phyloP scores from a whole-genome alignment of 2,888 invertebrate genomes.

The Proisotoma minuta region DNA sequence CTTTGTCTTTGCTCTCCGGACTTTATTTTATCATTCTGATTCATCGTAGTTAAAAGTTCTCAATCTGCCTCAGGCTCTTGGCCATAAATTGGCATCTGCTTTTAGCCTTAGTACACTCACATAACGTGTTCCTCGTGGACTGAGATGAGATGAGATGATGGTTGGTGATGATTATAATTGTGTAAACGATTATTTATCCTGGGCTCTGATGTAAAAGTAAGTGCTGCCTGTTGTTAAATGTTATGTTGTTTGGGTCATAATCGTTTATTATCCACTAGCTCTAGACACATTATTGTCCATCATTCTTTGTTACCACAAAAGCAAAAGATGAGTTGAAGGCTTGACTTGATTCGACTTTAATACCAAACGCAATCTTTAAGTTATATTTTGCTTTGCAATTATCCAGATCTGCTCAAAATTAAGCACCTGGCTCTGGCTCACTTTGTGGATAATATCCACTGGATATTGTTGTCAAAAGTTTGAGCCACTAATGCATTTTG shows the following conservation, averaged over 20 bases:
- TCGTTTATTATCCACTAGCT: slow-evolving; percentile 4
- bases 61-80: not conserved
- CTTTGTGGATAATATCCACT: no score
- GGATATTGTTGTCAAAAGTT: no score
- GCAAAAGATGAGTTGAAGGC: not conserved
- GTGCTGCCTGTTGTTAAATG: slow-evolving; percentile 2
- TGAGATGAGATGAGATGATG: not conserved
- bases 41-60: no score
- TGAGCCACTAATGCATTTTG: no score
- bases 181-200: slow-evolving; percentile 11
- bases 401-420: no score
- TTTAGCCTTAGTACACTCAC: no score
- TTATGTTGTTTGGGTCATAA: slow-evolving; percentile 4
- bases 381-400: no score
- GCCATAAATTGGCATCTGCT: not conserved
- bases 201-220: not conserved
- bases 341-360: no score
- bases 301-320: not conserved
- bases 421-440: no score
- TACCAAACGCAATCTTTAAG: no score
- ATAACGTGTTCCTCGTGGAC: not conserved
- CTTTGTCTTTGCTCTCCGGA: not conserved
- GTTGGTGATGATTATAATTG: not conserved
- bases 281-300: not conserved
- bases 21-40: not conserved